phyloP scores from a whole-genome alignment of 2,113 vertebrate genomes.

The Tragelaphus scriptus region DNA sequence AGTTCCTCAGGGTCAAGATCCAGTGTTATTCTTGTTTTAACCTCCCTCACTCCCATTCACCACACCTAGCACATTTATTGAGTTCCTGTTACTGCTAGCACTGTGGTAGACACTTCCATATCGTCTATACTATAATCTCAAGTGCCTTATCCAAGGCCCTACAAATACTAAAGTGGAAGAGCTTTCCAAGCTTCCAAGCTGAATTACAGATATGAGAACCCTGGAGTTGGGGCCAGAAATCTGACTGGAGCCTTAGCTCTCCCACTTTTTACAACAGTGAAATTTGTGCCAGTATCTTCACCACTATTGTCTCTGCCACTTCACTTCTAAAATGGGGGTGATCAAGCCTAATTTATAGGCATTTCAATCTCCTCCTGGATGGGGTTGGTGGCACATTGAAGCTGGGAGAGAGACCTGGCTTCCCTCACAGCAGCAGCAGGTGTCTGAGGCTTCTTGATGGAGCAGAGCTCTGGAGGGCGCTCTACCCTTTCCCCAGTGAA shows the following conservation, averaged over 20 bases:
- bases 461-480: neutral
- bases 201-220: neutral
- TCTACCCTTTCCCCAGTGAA: neutral
- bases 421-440: neutral
- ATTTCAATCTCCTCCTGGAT: neutral
- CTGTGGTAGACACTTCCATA: neutral
- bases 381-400: neutral
- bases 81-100: neutral
- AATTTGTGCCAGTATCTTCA: neutral
- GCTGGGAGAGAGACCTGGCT: neutral
- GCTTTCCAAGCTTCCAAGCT: neutral
- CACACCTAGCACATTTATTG: neutral
- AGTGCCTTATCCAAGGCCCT: neutral
- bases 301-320: neutral
- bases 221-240: neutral
- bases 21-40: neutral
- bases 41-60: rapidly evolving
- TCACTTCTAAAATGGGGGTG: neutral
- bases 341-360: neutral
- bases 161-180: neutral
- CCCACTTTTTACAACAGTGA: neutral
- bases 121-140: neutral
- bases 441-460: neutral
- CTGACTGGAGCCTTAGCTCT: neutral
- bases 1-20: neutral